A percentile compares a stretch with the other conserved stretches of the same genome.
Evolutionary conservation across 1,140 invertebrate genomes (phyloP).

Genomic region (Sesamia nonagrioides): DNA sequence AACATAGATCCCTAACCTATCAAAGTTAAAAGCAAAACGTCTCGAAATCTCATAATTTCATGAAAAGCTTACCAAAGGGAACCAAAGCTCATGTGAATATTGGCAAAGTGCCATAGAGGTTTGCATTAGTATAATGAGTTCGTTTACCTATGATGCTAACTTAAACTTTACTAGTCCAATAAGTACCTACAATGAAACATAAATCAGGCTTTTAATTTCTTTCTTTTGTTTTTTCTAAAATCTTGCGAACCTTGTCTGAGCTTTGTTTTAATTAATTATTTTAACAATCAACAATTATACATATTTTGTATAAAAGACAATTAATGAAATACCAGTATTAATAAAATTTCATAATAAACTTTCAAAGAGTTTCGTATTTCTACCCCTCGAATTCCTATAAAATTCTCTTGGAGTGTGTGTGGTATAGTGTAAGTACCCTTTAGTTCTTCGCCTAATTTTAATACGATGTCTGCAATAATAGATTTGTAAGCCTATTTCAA

Average conservation of each 20-base stretch:
- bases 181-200: constrained; percentile 7
- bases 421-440: no score
- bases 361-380: no score
- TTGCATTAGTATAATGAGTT: constrained; percentile 40
- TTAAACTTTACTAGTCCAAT: constrained; percentile 37
- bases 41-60: not conserved
- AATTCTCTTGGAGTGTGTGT: no score
- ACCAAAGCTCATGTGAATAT: not conserved
- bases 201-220: constrained; percentile 9
- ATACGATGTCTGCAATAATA: no score
- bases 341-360: no score
- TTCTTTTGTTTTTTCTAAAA: not conserved
- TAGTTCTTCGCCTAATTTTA: not conserved
- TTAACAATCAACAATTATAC: not conserved
- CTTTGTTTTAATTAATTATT: not conserved
- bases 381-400: no score
- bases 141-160: constrained; percentile 35
- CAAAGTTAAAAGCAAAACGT: not conserved
- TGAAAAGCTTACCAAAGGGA: not conserved
- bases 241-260: not conserved
- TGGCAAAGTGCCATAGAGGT: constrained; percentile 26
- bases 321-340: no score
- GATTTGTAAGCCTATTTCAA: not conserved
- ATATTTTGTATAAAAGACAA: no score
- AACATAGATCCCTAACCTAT: no score